phyloP scores from a whole-genome alignment of 2,113 vertebrate genomes.

The Microcebus lehilahytsara region DNA sequence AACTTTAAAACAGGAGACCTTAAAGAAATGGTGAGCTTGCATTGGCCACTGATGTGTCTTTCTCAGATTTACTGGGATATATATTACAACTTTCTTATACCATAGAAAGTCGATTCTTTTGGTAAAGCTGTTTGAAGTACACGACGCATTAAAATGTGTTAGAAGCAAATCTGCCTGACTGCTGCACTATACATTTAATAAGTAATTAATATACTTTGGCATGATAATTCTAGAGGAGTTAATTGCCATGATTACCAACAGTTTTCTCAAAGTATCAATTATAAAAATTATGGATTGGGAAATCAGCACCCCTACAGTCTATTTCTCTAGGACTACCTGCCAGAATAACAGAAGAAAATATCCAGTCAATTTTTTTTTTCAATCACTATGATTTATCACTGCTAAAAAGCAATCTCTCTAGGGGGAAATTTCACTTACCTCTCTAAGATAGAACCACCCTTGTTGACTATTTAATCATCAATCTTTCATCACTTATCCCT shows the following conservation, averaged over 20 bases:
- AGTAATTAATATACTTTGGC: neutral
- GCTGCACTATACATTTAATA: constrained; percentile 11
- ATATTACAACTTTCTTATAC: neutral
- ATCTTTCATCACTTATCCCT: neutral
- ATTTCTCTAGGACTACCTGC: neutral
- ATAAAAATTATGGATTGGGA: neutral
- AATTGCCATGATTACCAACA: neutral
- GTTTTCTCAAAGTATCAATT: neutral
- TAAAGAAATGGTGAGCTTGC: neutral
- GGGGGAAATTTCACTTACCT: neutral
- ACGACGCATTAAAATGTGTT: neutral
- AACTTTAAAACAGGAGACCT: neutral
- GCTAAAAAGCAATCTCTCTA: neutral
- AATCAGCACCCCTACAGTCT: neutral
- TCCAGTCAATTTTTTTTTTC: neutral
- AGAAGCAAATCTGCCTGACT: constrained; percentile 1
- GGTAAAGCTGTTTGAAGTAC: neutral
- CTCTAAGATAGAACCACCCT: neutral
- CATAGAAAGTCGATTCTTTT: neutral
- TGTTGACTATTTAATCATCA: neutral
- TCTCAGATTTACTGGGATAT: neutral
- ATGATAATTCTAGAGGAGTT: neutral
- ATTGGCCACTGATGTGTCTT: too few species aligned
- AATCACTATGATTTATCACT: neutral
- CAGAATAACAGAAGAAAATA: neutral